phyloP scores from a whole-genome alignment of 2,113 vertebrate genomes.

The Zosterops pallidus region DNA sequence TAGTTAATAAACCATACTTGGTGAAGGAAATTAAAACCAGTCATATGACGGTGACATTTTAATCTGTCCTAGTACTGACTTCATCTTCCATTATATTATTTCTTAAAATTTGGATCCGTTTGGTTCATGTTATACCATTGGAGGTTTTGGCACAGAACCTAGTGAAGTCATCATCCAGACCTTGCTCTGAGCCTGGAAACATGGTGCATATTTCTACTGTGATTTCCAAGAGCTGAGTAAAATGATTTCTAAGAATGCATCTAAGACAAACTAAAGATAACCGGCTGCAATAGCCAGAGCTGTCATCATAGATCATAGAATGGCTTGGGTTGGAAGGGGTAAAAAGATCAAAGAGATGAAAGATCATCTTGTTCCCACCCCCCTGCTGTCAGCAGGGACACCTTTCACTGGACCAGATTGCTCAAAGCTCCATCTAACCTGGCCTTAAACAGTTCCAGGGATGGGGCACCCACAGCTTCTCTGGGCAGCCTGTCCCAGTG shows the following conservation, averaged over 20 bases:
- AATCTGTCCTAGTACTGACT: neutral
- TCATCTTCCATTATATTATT: neutral
- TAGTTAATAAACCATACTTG: neutral
- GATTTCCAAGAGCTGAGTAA: neutral
- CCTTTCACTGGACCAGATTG: neutral
- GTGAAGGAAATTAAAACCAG: neutral
- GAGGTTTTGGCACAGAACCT: neutral
- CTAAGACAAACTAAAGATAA: neutral
- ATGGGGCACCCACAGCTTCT: neutral
- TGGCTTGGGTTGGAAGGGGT: neutral
- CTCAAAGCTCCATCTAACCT: neutral
- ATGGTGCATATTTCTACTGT: neutral
- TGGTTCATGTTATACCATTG: neutral
- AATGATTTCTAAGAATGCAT: neutral
- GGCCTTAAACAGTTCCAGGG: neutral
- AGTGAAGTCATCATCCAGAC: neutral
- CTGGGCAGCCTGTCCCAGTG: neutral
- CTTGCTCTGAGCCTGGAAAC: neutral
- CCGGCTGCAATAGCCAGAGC: neutral
- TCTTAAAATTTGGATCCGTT: neutral
- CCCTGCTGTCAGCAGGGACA: neutral
- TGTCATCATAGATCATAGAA: neutral
- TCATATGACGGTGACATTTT: neutral
- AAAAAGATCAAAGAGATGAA: neutral
- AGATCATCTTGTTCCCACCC: neutral